A percentile compares a stretch with the other conserved stretches of the same genome.
These are phyloP conservation scores for Gorsachius goisagi DNA, from an alignment of 2,113 vertebrate genomes.

Conservation along the genomic window DNA sequence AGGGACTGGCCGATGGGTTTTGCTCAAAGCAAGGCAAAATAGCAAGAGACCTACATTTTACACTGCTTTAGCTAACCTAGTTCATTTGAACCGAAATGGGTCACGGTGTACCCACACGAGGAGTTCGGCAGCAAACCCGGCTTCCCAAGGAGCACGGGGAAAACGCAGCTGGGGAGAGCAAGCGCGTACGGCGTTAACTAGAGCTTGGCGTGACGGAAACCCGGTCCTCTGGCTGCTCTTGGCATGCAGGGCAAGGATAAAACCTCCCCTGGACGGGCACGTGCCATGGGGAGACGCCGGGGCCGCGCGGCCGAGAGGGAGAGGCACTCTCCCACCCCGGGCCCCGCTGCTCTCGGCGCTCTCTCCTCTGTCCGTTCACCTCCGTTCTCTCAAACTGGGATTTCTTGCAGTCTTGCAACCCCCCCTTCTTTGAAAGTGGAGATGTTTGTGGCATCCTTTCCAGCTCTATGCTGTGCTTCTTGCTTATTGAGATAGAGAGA, in stretches of 20 bases:
- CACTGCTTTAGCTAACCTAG: conserved; percentile 50
- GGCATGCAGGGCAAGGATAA: not conserved
- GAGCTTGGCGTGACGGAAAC: not conserved
- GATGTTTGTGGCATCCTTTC: not conserved
- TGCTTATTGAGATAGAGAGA: conserved; percentile 35
- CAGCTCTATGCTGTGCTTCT: not conserved
- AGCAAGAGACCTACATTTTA: conserved; percentile 44
- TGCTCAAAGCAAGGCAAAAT: not conserved
- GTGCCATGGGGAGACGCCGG: not conserved
- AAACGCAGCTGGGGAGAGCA: conserved; percentile 19
- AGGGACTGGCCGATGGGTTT: not conserved
- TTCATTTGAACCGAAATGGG: conserved; percentile 56
- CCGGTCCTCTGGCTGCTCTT: not conserved
- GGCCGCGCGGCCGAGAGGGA: not conserved
- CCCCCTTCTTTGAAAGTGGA: not conserved
- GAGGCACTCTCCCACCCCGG: accelerated
- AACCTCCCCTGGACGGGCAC: not conserved
- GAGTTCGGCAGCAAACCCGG: conserved; percentile 26
- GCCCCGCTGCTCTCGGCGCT: not conserved
- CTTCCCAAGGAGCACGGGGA: conserved; percentile 30
- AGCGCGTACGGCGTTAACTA: not conserved
- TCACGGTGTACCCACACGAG: conserved; percentile 55
- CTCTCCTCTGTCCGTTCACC: not conserved
- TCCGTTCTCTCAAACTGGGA: not conserved
- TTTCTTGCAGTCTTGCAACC: not conserved